These are phyloP conservation scores for Cochlearius cochlearius DNA, from an alignment of 2,113 vertebrate genomes.

Conservation along the genomic window DNA sequence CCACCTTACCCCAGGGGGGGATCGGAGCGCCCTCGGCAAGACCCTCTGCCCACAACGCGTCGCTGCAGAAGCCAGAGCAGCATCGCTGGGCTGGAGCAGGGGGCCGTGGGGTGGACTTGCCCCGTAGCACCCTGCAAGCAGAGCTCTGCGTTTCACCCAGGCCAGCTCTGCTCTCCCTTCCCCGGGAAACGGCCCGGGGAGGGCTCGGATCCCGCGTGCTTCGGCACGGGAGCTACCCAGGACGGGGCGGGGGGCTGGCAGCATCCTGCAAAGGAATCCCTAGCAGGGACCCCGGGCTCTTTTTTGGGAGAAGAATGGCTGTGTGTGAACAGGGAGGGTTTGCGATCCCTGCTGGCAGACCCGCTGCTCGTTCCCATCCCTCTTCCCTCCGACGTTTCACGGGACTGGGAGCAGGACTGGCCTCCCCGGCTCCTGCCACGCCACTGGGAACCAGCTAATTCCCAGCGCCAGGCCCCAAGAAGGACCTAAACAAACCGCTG, in stretches of 20 bases:
- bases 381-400: background rate
- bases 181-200: background rate
- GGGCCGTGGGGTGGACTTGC: rapidly evolving
- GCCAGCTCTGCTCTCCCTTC: background rate
- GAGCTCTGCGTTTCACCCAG: background rate
- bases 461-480: rapidly evolving
- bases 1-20: background rate
- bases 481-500: background rate
- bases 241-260: background rate
- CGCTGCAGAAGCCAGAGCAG: background rate
- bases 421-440: background rate
- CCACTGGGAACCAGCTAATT: background rate
- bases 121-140: background rate
- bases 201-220: background rate
- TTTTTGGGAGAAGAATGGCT: background rate
- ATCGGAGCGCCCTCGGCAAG: background rate
- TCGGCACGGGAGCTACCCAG: rapidly evolving
- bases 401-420: background rate
- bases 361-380: background rate
- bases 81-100: background rate
- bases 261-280: background rate
- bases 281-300: background rate
- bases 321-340: rapidly evolving
- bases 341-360: background rate
- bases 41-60: background rate